Base-by-base conservation (phyloP, 1,140 invertebrate genomes). In the Adoxophyes honmai region DNA sequence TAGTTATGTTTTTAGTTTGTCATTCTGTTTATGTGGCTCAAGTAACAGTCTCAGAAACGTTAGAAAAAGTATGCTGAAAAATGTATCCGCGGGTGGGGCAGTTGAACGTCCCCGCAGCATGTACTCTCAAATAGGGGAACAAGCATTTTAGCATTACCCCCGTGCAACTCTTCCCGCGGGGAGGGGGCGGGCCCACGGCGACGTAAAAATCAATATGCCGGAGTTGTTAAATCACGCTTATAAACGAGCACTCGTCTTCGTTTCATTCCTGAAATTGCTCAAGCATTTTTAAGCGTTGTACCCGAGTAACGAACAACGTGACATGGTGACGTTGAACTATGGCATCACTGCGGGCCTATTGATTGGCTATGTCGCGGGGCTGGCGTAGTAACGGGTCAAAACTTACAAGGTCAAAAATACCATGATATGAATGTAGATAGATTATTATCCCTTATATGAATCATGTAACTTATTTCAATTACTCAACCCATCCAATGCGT, bases 221-320 rank as follows among this genome's bases (percentile, higher is more conserved):
- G 91, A 91, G 91, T 91, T 91, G 91, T 91, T 92, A 92, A 92
- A 92, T 92, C 91, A 92, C 91, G 91, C 91, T 92, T 92, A 92
- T 92, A 91, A 92, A 92, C 82, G 91, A 91, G 90, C 89, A 91
- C 90, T 91, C 91, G 91, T 91, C 90, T 91, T 89, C 89, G 82
- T 89, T 85, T 86, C 79, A 77, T 83, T 84, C 75, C 81, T 86
- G 69, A 86, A 88, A 82, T 78, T 83, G 71, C 70, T 76, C 59
- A 77, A 79, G 70, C 79, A 76, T 33, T 60, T 55, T 11, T 73
- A 74, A 61, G 60, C 70, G 51, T 70, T 62, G 42, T 28, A 28
- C 21, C 21, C 21, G 6, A 28, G 2, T 28, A 3, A 28, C 21
- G 21, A 28, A 28, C 21, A 28, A 28, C 21, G 21, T 28, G 21